Evolutionary conservation across 2,113 vertebrate genomes (phyloP).

Genomic region (Lepus europaeus): DNA sequence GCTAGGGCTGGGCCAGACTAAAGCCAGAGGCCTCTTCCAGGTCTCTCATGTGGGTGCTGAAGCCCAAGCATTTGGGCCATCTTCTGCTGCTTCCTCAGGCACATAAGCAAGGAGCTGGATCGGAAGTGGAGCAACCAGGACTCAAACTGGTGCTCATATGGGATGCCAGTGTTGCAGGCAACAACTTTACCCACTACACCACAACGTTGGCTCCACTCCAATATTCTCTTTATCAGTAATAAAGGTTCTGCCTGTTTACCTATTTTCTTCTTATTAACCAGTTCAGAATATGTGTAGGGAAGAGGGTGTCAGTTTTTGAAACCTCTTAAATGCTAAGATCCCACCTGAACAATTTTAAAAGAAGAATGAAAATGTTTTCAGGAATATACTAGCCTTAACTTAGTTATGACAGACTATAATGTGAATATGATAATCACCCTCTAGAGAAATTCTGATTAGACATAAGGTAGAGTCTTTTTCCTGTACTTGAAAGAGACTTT

Average conservation of each 20-base stretch:
- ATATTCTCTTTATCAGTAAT: constrained; percentile 32
- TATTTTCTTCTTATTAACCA: background rate
- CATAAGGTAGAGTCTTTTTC: background rate
- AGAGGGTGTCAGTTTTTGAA: background rate
- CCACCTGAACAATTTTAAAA: constrained; percentile 30
- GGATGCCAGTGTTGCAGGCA: no score
- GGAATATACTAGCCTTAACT: background rate
- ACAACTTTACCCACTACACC: no score
- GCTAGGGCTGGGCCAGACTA: no score
- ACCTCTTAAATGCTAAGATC: background rate
- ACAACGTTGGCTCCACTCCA: background rate
- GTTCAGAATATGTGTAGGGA: constrained; percentile 64
- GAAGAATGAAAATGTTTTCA: constrained; percentile 51
- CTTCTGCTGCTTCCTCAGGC: no score
- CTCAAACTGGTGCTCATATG: no score
- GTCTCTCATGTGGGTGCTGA: no score
- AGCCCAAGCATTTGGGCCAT: no score
- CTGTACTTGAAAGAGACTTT: background rate
- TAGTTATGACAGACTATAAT: background rate
- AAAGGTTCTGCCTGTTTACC: constrained; percentile 39
- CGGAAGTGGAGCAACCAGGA: no score
- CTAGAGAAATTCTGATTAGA: constrained; percentile 13
- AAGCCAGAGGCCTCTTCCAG: no score
- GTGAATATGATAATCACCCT: background rate
- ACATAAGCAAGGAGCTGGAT: no score